Percentiles rank a stretch among this genome's conserved stretches.
phyloP scores from a whole-genome alignment of 2,797 vertebrate genomes.

The Myripristis jacobus region DNA sequence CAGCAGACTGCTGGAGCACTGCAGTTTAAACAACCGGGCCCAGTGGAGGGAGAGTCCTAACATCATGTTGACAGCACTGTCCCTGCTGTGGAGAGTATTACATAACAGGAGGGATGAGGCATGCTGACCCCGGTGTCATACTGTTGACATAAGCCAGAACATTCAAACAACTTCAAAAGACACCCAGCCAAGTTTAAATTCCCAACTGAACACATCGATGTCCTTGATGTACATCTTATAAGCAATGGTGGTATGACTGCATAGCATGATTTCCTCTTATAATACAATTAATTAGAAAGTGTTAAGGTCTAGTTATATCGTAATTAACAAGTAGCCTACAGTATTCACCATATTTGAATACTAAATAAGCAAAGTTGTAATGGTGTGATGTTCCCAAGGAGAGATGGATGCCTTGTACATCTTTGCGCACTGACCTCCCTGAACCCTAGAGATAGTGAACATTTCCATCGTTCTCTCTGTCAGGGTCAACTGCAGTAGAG shows the following conservation, averaged over 20 bases:
- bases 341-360: too few relatives aligned
- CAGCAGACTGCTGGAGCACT: background rate
- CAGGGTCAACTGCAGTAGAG: conserved; percentile 50
- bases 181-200: too few relatives aligned
- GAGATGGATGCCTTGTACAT: background rate
- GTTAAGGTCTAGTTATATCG: too few relatives aligned
- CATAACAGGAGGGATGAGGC: background rate
- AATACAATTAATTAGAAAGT: too few relatives aligned
- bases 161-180: background rate
- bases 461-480: conserved; percentile 31
- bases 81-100: background rate
- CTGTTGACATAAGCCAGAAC: background rate
- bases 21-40: background rate
- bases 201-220: too few relatives aligned
- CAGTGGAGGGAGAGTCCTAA: background rate
- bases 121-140: too few relatives aligned
- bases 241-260: too few relatives aligned
- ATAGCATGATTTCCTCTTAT: too few relatives aligned
- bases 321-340: too few relatives aligned
- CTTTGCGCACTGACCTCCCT: conserved; percentile 13
- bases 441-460: conserved; percentile 24
- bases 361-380: too few relatives aligned
- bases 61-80: background rate
- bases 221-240: too few relatives aligned
- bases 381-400: too few relatives aligned